A percentile compares a stretch with the other conserved stretches of the same genome.
Evolutionary conservation across 2,797 vertebrate genomes (phyloP).

Genomic region (Poecilia gillii): DNA sequence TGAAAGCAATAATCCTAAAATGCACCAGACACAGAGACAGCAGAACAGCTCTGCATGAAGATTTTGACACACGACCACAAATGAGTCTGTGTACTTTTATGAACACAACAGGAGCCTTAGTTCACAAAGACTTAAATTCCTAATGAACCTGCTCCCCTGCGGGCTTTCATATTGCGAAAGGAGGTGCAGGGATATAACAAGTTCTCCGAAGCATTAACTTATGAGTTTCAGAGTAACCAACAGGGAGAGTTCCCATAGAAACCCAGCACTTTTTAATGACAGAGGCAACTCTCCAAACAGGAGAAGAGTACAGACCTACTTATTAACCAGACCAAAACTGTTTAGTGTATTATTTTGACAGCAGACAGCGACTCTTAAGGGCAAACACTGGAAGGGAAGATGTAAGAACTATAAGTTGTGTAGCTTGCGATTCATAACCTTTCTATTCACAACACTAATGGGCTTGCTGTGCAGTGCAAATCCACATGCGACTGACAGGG

Average conservation of each 20-base stretch:
- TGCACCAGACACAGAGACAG: neutral
- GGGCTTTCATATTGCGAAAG: slow-evolving; percentile 51
- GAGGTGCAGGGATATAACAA: slow-evolving; percentile 52
- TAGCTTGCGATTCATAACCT: neutral
- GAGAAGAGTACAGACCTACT: slow-evolving; percentile 48
- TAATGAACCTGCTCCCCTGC: slow-evolving; percentile 46
- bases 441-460: neutral
- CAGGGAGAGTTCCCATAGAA: slow-evolving; percentile 81
- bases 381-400: slow-evolving; percentile 28
- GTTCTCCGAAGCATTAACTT: slow-evolving; percentile 79
- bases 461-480: neutral
- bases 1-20: neutral
- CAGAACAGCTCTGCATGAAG: slow-evolving; percentile 4
- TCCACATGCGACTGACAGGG: neutral
- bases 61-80: neutral
- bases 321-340: slow-evolving; percentile 50
- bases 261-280: slow-evolving; percentile 75
- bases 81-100: slow-evolving; percentile 13
- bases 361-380: slow-evolving; percentile 33
- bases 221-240: slow-evolving; percentile 78
- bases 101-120: slow-evolving; percentile 18
- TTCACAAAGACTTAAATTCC: slow-evolving; percentile 59
- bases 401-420: neutral
- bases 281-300: slow-evolving; percentile 60
- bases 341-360: slow-evolving; percentile 38